Evolutionary conservation across 2,113 vertebrate genomes (phyloP), one percentile per base, ranked within the genome.

Genomic region (Tetraodon nigroviridis): DNA sequence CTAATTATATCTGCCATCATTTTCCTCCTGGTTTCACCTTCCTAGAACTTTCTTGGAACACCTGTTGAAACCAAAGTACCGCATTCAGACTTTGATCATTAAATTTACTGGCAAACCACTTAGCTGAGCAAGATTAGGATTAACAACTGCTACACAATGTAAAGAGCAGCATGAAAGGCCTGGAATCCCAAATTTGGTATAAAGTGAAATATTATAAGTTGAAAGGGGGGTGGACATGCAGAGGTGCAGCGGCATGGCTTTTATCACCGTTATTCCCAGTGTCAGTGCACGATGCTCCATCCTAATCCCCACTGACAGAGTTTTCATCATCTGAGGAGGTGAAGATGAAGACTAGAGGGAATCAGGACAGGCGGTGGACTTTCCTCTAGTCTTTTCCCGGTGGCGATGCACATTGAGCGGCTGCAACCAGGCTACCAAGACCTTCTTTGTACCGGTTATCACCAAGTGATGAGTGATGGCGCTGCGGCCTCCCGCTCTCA

Each of bases 241-340:
- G 74, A 82, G 71, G 82, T 81, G 76, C 53, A 24, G 75, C 75
- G 69, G 76, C 67, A 44, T 10, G 1, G 56, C 76, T 81, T 86
- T 81, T 83, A 85, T 85, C 73, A 40, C 53, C 14, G 44, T 47
- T 69, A 62, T 74, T 74, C 70, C 67, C 73, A 71, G 32, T 16
- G 55, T 70, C 45, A 41, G 65, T 46, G 65, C 78, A 66, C 71
- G 62, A 68, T 19, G 50, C 68, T 83, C 78, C 71, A 82, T 78
- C 81, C 79, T 86, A 89, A 87, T 89, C 87, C 77, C 60, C 80
- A 82, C 77, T 89, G 89, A 89, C 84, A 88, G 87, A 73, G 76
- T 89, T 88, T 84, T 88, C 85, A 88, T 84, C 86, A 60, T 83
- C 51, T 19, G 70, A 58, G 58, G 67, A 76, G 81, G 61, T 53